A percentile compares a stretch with the other conserved stretches of the same genome.
phyloP scores from a whole-genome alignment of 1,140 invertebrate genomes.

The Oreohelix idahoensis region DNA sequence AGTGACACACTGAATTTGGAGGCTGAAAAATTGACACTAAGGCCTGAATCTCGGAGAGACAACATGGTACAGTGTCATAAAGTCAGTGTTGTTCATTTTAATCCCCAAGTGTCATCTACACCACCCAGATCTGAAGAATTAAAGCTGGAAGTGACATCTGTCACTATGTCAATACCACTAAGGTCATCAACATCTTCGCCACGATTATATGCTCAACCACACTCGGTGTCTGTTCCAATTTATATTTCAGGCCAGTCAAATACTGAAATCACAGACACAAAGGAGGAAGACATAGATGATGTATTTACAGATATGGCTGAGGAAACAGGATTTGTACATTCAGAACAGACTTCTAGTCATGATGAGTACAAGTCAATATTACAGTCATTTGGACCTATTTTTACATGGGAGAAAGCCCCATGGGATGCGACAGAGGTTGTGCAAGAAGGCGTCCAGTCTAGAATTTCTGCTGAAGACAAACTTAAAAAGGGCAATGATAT shows the following conservation, averaged over 20 bases:
- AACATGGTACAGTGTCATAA: background rate
- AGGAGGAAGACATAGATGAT: background rate
- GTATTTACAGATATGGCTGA: background rate
- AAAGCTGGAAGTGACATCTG: conserved; percentile 5
- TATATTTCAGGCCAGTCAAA: background rate
- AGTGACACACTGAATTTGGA: background rate
- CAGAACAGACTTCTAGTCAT: background rate
- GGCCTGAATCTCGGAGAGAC: background rate
- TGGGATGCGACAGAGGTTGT: background rate
- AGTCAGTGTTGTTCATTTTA: background rate
- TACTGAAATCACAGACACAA: background rate
- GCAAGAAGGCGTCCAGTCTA: background rate
- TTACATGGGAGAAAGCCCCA: conserved; percentile 6
- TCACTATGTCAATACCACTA: background rate
- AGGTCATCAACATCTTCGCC: background rate
- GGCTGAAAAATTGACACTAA: background rate
- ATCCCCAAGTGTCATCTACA: background rate
- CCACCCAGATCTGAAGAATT: background rate
- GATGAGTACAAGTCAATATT: background rate
- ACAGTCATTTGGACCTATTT: background rate
- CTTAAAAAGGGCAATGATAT: background rate
- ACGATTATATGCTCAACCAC: background rate
- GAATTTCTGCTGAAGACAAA: background rate
- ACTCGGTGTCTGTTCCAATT: background rate
- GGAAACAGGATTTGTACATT: background rate